A percentile compares a stretch with the other conserved stretches of the same genome.
These are phyloP conservation scores for Egretta garzetta DNA, from an alignment of 2,113 vertebrate genomes.

Conservation along the genomic window DNA sequence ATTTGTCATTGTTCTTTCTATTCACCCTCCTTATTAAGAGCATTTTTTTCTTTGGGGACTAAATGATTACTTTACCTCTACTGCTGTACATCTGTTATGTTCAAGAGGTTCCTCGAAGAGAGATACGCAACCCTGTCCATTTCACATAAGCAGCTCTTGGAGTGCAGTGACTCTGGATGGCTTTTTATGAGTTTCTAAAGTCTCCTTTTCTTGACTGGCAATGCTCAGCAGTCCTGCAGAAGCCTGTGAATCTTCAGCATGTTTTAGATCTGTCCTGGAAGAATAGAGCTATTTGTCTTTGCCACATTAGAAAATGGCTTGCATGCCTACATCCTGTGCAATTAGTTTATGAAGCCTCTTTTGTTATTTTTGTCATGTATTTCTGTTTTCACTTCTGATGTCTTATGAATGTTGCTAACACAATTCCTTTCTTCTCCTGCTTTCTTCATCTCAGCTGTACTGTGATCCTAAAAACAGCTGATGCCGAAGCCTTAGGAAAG, in stretches of 20 bases:
- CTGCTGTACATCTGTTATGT: not conserved
- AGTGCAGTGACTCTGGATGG: not conserved
- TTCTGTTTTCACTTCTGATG: constrained; percentile 61
- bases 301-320: constrained; percentile 54
- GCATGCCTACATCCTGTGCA: constrained; percentile 57
- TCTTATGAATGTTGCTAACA: constrained; percentile 35
- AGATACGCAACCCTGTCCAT: not conserved
- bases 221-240: not conserved
- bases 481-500: not conserved
- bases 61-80: not conserved
- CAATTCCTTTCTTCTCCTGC: constrained; percentile 18
- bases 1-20: constrained; percentile 48
- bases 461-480: constrained; percentile 26
- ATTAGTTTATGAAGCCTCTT: constrained; percentile 42
- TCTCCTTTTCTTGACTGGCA: not conserved
- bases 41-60: not conserved
- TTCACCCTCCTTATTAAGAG: not conserved
- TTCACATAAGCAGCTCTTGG: not conserved
- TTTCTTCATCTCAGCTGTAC: constrained; percentile 23
- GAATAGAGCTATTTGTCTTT: constrained; percentile 59
- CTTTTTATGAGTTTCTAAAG: not conserved
- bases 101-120: not conserved
- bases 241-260: constrained; percentile 48
- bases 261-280: constrained; percentile 42
- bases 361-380: constrained; percentile 65